Base-by-base conservation (phyloP, 2,888 invertebrate species). In the Priapulus caudatus region DNA sequence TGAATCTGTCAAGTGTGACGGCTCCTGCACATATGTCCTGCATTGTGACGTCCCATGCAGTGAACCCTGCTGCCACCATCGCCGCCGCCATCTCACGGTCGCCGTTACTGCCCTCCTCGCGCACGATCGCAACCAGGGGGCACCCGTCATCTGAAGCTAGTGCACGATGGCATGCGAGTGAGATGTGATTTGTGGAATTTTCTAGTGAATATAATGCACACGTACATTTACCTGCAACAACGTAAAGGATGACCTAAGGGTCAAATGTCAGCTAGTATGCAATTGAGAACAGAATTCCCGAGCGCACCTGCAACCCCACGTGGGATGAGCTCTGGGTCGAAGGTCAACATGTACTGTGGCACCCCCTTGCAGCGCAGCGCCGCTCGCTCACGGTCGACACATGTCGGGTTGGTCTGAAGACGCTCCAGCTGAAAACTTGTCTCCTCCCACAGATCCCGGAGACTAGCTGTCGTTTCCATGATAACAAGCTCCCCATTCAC, bases 41-140 rank as follows among this genome's bases (percentile, higher is more conserved):
- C 87, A 93, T 91, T 1, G 90, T 88, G 0, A 95, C 81, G 69
- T 98, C 97, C 77, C 86, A 90, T 4, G 90, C 90, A 63, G 87
- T 84, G 63, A 79, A 79, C 4, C 91, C 88, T 3, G 86, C 91
- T 75, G 85, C 81, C 63, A 95, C 77, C 0, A 86, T 79, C 0
- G 90, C 89, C 18, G 90, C 87, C 2, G 74, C 73, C 95, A 98
- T 95, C 77, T 98, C 98, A 43, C 97, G 78, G 66, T 98, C 97
- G 20, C 97, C 93, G 65, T 98, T 98, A 22, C 82, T 84, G 47
- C 92, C 98, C 78, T 98, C 97, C 74, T 98, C 98, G 44, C 98
- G 78, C 46, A 98, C 74, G 1, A 97, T 88, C 3, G 92, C 95
- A 0, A 97, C 89, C 81, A 73, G 0, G 78, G 75, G 43, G 59